These are phyloP conservation scores for Dorcus hopei DNA, from an alignment of 2,888 invertebrate genomes.

Conservation along the genomic window DNA sequence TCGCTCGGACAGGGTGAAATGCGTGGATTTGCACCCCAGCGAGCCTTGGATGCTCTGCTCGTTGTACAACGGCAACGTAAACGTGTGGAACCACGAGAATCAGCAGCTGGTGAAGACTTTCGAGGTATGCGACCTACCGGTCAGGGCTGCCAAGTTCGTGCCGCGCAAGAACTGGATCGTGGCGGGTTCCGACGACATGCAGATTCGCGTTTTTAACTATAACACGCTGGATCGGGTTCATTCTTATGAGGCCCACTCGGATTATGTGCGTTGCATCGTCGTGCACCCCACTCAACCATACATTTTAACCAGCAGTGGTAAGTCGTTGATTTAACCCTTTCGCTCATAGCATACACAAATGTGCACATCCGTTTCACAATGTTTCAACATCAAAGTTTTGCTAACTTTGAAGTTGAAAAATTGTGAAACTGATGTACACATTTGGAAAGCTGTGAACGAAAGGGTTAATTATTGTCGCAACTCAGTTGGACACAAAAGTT, in stretches of 20 bases:
- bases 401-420: too few species aligned
- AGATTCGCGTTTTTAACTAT: constrained; percentile 95
- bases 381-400: too few species aligned
- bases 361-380: too few species aligned
- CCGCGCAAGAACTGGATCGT: constrained; percentile 98
- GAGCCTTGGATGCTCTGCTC: constrained; percentile 99
- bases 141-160: constrained; percentile 93
- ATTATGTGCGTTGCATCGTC: constrained; percentile 94
- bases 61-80: constrained; percentile 97
- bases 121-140: constrained; percentile 95
- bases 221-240: constrained; percentile 96
- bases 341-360: too few species aligned
- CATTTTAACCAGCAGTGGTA: constrained; percentile 94
- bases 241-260: constrained; percentile 96
- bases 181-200: constrained; percentile 95
- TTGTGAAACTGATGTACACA: too few species aligned
- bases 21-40: constrained; percentile 94
- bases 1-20: constrained; percentile 96
- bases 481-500: background rate
- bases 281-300: constrained; percentile 97
- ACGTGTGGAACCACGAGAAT: constrained; percentile 98
- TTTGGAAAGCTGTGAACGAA: too few species aligned
- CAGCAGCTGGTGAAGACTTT: constrained; percentile 86
- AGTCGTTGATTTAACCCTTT: constrained; percentile 45
- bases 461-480: background rate